Base-by-base conservation (phyloP, 2,797 vertebrate genomes). In the Brachyalestes nurse region DNA sequence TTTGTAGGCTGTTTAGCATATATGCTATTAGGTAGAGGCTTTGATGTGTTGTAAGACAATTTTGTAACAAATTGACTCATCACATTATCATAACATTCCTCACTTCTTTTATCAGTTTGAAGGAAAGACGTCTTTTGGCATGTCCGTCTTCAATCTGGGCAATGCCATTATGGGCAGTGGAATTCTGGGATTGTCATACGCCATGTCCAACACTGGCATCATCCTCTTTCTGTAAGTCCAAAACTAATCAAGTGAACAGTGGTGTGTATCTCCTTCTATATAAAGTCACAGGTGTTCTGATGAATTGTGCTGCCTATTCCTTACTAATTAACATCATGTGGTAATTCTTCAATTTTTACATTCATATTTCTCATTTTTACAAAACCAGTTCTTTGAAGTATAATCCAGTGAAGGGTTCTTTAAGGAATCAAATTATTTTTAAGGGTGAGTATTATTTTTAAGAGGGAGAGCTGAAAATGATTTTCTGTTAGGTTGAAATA, bases 111-210 rank as follows among this genome's bases (percentile, higher is more conserved):
- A 6, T 21, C 91, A 99, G 98, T 99, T 99, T 25, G 97, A 99
- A 92, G 98, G 98, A 85, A 99, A 99, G 90, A 99, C 97, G 0
- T 99, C 97, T 0, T 98, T 99, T 0, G 97, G 97, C 74, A 98
- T 99, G 97, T 99, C 98, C 0, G 95, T 99, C 85, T 99, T 99
- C 93, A 99, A 99, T 91, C 93, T 99, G 86, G 97, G 97, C 83
- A 99, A 99, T 0, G 98, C 98, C 80, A 99, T 99, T 86, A 99
- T 99, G 98, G 98, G 97, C 89, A 99, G 98, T 7, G 98, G 97
- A 73, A 99, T 99, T 91, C 94, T 99, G 88, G 98, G 97, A 70
- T 91, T 99, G 87, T 96, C 98, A 25, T 99, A 98, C 1, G 98
- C 97, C 86, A 99, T 99, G 98, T 98, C 97, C 82, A 99, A 99